These are phyloP conservation scores for Sclerurus mexicanus DNA, from an alignment of 2,113 vertebrate genomes.

Conservation along the genomic window DNA sequence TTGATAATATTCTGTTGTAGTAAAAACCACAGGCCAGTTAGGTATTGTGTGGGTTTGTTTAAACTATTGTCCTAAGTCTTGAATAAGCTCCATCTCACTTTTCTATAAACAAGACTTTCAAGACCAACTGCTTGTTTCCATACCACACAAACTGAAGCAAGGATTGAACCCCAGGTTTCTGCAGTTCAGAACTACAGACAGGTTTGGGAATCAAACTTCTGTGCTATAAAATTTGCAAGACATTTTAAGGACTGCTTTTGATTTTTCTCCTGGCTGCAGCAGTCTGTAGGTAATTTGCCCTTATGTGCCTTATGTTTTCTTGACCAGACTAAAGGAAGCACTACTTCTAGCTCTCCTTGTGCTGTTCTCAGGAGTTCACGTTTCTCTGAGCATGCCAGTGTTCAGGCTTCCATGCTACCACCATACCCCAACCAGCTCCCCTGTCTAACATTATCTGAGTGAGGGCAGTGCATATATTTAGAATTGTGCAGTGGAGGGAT, in stretches of 20 bases:
- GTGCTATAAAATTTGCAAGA: neutral
- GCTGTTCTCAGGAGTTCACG: neutral
- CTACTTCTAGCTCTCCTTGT: neutral
- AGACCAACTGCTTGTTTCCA: neutral
- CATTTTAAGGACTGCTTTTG: neutral
- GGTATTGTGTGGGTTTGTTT: neutral
- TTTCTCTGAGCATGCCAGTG: neutral
- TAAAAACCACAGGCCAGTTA: neutral
- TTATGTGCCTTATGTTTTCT: neutral
- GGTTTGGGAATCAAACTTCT: neutral
- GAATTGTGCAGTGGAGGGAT: neutral
- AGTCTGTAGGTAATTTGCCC: neutral
- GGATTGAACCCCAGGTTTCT: neutral
- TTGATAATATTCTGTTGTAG: neutral
- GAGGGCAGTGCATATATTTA: neutral
- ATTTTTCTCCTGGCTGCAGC: neutral
- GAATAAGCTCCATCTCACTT: neutral
- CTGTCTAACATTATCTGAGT: neutral
- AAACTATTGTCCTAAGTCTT: neutral
- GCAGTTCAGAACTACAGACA: neutral
- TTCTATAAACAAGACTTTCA: neutral
- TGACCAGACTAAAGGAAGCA: neutral
- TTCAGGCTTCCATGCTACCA: neutral
- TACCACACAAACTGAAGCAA: neutral
- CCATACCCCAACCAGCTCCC: neutral